Evolutionary conservation across 1,140 invertebrate species (phyloP), one percentile per base, ranked within the genome.

Genomic region (Ceratoteleas bidentatus): DNA sequence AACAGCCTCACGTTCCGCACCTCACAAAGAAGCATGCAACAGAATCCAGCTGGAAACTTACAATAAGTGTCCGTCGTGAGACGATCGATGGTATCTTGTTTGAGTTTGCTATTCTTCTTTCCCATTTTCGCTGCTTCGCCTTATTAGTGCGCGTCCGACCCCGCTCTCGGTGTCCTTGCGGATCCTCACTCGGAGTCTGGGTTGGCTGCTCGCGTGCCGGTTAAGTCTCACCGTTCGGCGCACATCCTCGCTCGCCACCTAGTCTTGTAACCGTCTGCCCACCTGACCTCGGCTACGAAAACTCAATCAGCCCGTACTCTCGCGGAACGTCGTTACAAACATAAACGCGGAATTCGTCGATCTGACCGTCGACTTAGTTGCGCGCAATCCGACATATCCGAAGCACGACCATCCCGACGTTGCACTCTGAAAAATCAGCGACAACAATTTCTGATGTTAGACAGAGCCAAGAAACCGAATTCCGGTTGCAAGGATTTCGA

Each of bases 21-120:
- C 40, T n/a, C 45, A 47, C 34, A 38, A 68, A 56, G 43, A 45
- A 14, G 10, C 10, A 40, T 15, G 10, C 33, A 54, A 54, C 6
- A 66, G 66, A 76, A 61, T 54, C 9, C 0, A 45, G 16, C 8
- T 34, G 32, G 15, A 14, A 85, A 96, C 96, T 97, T 92, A 98
- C 96, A 97, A 92, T 97, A 97, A 81, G 97, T 98, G 84, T 96
- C 96, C 60, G 94, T 96, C 84, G 96, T 97, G 70, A 98, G 93
- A 85, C 96, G 93, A 90, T 97, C 96, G 89, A 98, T 97, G 75
- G 96, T 97, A 90, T 97, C 96, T 91, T 97, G 96, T 93, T 97
- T 97, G 88, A 97, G 94, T 93, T 98, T 98, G 53, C 96, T 97
- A 90, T 97, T 97, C 92, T 97, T 97, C 93, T 97, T 97, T 84